Percentiles rank a stretch among this genome's conserved stretches.
These are phyloP conservation scores for Chaetura pelagica DNA, from an alignment of 2,113 vertebrate genomes.

Conservation along the genomic window DNA sequence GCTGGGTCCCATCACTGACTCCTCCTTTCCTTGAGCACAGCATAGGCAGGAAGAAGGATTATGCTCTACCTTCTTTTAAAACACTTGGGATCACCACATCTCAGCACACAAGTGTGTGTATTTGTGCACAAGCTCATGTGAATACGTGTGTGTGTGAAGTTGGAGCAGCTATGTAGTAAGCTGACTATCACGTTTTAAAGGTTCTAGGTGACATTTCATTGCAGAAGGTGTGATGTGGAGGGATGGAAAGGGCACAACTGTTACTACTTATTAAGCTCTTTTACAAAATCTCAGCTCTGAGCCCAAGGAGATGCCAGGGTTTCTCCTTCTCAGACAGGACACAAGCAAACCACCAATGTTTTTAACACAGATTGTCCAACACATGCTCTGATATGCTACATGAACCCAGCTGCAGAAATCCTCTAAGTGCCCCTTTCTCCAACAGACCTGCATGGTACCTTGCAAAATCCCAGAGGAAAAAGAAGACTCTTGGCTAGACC, in stretches of 20 bases:
- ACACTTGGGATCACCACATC: background rate
- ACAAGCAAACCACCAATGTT: background rate
- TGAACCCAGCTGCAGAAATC: background rate
- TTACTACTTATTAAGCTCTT: background rate
- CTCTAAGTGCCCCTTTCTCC: background rate
- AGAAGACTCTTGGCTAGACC: background rate
- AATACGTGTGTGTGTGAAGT: background rate
- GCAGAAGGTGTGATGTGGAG: background rate
- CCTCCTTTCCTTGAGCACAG: background rate
- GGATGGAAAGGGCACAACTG: background rate
- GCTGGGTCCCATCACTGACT: background rate
- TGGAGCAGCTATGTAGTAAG: background rate
- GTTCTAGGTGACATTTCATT: background rate
- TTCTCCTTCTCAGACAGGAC: background rate
- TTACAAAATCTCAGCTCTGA: background rate
- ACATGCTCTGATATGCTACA: rapidly evolving
- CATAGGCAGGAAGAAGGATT: background rate
- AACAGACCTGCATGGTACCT: background rate
- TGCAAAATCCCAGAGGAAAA: background rate
- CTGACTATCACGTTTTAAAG: background rate
- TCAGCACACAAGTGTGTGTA: background rate
- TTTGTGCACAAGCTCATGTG: background rate
- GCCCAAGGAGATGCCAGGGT: background rate
- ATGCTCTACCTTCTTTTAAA: background rate
- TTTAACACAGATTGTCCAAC: background rate